A percentile compares a stretch with the other conserved stretches of the same genome.
phyloP scores from a whole-genome alignment of 2,888 invertebrate genomes.

The Spatulosminthurus flaviceps region DNA sequence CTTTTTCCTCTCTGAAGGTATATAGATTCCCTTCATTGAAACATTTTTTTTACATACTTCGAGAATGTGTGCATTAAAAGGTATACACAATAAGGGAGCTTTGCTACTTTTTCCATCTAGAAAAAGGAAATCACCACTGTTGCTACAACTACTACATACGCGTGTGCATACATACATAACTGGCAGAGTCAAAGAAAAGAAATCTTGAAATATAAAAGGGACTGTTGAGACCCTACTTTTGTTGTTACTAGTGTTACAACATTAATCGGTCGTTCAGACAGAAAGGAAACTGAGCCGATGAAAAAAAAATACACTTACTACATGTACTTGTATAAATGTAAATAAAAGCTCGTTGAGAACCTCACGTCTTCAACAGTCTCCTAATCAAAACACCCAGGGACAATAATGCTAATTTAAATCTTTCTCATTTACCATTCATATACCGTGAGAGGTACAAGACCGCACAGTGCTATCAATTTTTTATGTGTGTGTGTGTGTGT shows the following conservation, averaged over 20 bases:
- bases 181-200: not conserved
- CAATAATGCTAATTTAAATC: conserved; percentile 51
- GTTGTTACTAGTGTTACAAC: conserved; percentile 50
- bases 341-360: conserved; percentile 51
- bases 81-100: too few relatives aligned
- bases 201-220: conserved; percentile 30
- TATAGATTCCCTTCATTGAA: conserved; percentile 8
- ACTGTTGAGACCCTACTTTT: conserved; percentile 47
- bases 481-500: too few relatives aligned
- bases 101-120: too few relatives aligned
- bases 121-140: too few relatives aligned
- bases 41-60: not conserved
- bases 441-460: conserved; percentile 23
- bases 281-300: conserved; percentile 40
- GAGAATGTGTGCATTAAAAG: too few relatives aligned
- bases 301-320: conserved; percentile 39
- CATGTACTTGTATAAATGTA: conserved; percentile 35
- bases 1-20: not conserved
- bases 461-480: conserved; percentile 15
- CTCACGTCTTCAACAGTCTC: conserved; percentile 50
- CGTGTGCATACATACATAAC: not conserved
- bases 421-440: conserved; percentile 30
- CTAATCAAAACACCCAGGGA: conserved; percentile 52
- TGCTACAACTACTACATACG: not conserved
- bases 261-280: conserved; percentile 46